Evolutionary conservation across 2,797 vertebrate species (phyloP), one percentile per base, ranked within the genome.

Genomic region (Clamator glandarius): DNA sequence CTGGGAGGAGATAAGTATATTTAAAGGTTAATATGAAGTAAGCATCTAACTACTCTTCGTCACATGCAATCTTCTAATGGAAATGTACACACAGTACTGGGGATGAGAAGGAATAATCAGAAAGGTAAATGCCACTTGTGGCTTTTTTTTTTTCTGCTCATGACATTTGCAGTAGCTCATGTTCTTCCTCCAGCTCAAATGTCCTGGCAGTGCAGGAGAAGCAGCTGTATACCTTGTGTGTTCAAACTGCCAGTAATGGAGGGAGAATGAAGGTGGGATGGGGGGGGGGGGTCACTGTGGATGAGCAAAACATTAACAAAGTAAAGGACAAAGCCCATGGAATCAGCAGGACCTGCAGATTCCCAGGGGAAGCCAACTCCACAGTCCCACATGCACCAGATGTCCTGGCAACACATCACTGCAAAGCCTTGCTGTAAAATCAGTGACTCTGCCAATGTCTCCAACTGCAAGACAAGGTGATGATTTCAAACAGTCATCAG

Each of bases 111-210:
- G 57, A 76, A 12, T 78, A 88, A 90, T 75, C 92, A 66, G 84
- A 75, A 87, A 83, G 83, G 86, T 84, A 94, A 96, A 96, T 96
- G 86, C 52, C 80, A 93, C 70, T 42, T 11, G 18, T 41, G 51
- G 51, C 41, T 74, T 33, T 63, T 84, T 39, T 84, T 39, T 61
- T 66, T 69, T 55, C 24, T 61, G 2, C 80, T 61, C 4, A 0
- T 81, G 74, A 81, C 59, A 89, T 93, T 95, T 93, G 74, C 79
- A 51, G 92, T 7, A 18, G 55, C 63, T 87, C 4, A 0, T 35
- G 66, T 69, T 74, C 68, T 31, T 39, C 51, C 62, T 55, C 4
- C 64, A 2, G 50, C 46, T 58, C 79, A 12, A 59, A 11, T 1
- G 0, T 7, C 35, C 64, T 46, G 2, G 2, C n/a, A 26, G 75